Base-by-base conservation (phyloP, 2,888 invertebrate species). In the Junonia oenone region DNA sequence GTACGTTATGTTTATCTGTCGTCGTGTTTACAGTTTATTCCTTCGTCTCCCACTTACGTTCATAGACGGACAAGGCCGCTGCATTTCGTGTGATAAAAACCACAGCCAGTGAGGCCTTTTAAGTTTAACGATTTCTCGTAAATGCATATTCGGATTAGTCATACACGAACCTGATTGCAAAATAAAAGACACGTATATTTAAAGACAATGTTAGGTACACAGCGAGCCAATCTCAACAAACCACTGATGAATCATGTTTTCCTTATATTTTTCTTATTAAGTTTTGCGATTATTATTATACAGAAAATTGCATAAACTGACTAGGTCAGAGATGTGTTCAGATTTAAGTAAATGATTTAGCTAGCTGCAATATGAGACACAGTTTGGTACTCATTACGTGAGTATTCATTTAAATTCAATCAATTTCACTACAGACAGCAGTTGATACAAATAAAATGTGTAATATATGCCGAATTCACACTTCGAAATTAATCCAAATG, bases 41-140 rank as follows among this genome's bases (percentile, higher is more conserved):
- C 55, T 51, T 61, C 60, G 61, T 56, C 56, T 56, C 59, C 50
- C 52, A 56, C 58, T 59, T 60, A 58, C 52, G 27, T 1, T 54
- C 35, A 22, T 17, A 46, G 48, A 45, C 53, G 33, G 51, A 50
- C 59, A 61, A 58, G 59, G 57, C 52, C 55, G 52, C 27, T 59
- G 55, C 57, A 54, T 50, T 58, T 56, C 22, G 51, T 54, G 31
- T 51, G 54, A 59, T 54, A 53, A 58, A 61, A 57, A 56, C 51
- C 52, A 51, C 55, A 53, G 27, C 31, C 27, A 54, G 27, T 11
- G 38, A 35, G 43, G 45, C 54, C 51, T 56, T 54, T 51, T 22
- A 45, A 33, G 46, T 51, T 58, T 37, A 51, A 55, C 51, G 58
- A 58, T 54, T 57, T 43, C 50, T 43, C 50, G 46, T 51, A 43